phyloP scores from a whole-genome alignment of 1,140 invertebrate genomes.

The Achatina immaculata region DNA sequence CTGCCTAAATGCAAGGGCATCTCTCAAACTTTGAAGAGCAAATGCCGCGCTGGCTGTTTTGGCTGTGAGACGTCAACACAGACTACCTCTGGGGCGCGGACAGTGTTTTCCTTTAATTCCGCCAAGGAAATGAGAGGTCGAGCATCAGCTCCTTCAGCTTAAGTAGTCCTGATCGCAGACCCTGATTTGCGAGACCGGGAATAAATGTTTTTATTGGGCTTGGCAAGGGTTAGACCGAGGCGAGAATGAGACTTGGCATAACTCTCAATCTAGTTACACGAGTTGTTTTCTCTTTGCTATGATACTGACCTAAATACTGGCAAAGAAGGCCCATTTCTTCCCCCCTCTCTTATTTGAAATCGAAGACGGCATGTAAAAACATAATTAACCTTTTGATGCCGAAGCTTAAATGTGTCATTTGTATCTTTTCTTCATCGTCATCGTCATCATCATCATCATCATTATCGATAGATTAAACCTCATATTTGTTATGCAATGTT shows the following conservation, averaged over 20 bases:
- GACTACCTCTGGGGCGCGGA: not conserved
- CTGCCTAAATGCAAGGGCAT: not conserved
- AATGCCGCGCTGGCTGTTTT: not conserved
- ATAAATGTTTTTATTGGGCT: not conserved
- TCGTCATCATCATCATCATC: too few species aligned
- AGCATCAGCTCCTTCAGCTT: not conserved
- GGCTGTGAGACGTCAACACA: not conserved
- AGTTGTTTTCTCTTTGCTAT: not conserved
- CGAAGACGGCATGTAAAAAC: too few species aligned
- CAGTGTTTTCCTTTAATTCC: not conserved
- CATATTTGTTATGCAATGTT: too few species aligned
- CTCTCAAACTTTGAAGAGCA: not conserved
- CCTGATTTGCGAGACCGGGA: not conserved
- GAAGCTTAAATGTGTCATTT: too few species aligned
- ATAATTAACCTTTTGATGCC: too few species aligned
- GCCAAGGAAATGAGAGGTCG: constrained; percentile 12
- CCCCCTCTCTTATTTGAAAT: too few species aligned
- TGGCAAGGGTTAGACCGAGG: not conserved
- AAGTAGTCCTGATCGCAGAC: not conserved
- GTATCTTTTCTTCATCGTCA: too few species aligned
- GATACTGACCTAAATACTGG: constrained; percentile 9
- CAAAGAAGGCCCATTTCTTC: too few species aligned
- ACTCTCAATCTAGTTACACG: not conserved
- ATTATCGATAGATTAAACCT: too few species aligned
- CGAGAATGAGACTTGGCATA: not conserved